A percentile compares a stretch with the other conserved stretches of the same genome.
Conservation (phyloP, 2,888 invertebrate genomes). For the Tortricodes alternella region DNA sequence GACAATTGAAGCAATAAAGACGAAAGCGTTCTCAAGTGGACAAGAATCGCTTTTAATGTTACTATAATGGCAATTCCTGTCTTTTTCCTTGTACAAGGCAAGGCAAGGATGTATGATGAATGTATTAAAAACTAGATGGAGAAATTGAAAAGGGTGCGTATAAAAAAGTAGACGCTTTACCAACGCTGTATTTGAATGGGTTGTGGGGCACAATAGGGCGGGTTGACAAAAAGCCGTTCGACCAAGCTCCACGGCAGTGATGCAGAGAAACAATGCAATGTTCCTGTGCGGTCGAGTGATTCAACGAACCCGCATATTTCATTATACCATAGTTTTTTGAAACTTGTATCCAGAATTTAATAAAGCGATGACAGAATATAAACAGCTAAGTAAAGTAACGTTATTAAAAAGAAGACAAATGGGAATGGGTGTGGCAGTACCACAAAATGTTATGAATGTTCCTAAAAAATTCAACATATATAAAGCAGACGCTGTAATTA, state of each 20-base stretch:
- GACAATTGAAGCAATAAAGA: slow-evolving; percentile 76
- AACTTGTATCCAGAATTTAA: not conserved
- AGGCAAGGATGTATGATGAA: slow-evolving; percentile 13
- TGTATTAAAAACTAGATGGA: slow-evolving; percentile 9
- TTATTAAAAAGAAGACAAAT: not conserved
- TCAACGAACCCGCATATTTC: slow-evolving; percentile 63
- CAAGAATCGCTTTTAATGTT: slow-evolving; percentile 64
- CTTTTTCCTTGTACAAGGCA: not conserved
- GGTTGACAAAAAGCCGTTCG: slow-evolving; percentile 67
- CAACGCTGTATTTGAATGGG: slow-evolving; percentile 62
- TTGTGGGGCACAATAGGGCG: slow-evolving; percentile 60
- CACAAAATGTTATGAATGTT: not conserved
- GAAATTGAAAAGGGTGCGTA: slow-evolving; percentile 45
- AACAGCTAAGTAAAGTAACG: not conserved
- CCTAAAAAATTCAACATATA: not conserved
- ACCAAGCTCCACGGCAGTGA: slow-evolving; percentile 61
- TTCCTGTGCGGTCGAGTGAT: slow-evolving; percentile 71
- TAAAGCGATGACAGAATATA: not conserved
- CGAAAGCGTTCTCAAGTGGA: slow-evolving; percentile 66
- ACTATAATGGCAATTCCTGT: slow-evolving; percentile 51
- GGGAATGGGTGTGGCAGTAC: not conserved
- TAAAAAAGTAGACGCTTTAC: slow-evolving; percentile 53
- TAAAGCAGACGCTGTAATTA: slow-evolving; percentile 19
- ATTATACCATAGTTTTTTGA: slow-evolving; percentile 40
- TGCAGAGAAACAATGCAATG: slow-evolving; percentile 65